Base-by-base conservation (phyloP, 2,797 vertebrate species). In the Enteromius argenteus region DNA sequence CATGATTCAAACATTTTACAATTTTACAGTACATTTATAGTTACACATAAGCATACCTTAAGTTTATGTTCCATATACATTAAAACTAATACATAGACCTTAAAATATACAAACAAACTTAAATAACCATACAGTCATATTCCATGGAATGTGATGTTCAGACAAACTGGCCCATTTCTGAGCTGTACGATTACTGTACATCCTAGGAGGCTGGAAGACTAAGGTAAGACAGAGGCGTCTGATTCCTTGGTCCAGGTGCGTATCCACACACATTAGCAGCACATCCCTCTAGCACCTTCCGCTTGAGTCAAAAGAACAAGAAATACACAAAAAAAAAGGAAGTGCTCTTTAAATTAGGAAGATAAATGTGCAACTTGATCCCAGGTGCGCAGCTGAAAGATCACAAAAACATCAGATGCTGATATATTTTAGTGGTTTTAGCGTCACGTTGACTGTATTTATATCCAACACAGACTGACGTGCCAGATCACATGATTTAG, bases 11-110 rank as follows among this genome's bases (percentile, higher is more conserved):
- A 95, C 96, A 95, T 95, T 96, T 96, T 96, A 95, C 95, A n/a
- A 13, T 44, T 44, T 44, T 97, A 99, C 96, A 97, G 94, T 96
- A 97, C 97, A 97, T 97, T 92, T 95, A 95, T 94, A 93, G 94
- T 96, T 96, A 96, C 92, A 95, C 94, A 95, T 93, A 96, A 95
- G 96, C 96, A 97, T 96, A 96, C 93, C 94, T 95, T 95, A 91
- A 90, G 90, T 94, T 87, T 94, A 95, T 95, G 94, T 94, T 95
- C 96, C 97, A 98, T 98, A 98, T 98, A 98, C 96, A 97, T 96
- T 94, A 94, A 95, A 97, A 95, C 95, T 97, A 97, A 93, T 95
- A 97, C 96, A 97, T 95, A 93, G 94, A 96, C 93, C 95, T 35
- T 93, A 91, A 95, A 96, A 97, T 97, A 95, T 97, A 98, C 97